Evolutionary conservation across 2,888 invertebrate species (phyloP), one percentile per base, ranked within the genome.

Genomic region (Taenaris catops): DNA sequence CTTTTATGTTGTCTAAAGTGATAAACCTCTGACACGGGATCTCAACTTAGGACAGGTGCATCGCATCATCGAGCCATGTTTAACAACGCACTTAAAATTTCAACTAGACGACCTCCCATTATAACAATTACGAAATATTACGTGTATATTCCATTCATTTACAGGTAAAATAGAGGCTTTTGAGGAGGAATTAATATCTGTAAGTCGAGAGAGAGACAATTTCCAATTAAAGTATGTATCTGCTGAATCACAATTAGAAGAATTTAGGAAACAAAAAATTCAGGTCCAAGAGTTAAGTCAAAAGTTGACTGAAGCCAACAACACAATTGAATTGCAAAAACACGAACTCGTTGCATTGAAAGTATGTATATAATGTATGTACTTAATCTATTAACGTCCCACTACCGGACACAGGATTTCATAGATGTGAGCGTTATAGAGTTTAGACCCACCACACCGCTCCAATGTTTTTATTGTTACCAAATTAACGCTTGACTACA

Each of bases 251-350:
- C 89, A 58, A 59, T 76, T 66, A 57, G 88, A 58, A 71, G 93
- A 83, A 57, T 88, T 51, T 60, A 89, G 62, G 67, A 91, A 69
- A 46, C 86, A 91, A 46, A 88, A 87, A 46, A 81, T 80, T 43
- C 79, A 87, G 46, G 67, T 89, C 16, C 88, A 89, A 25, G 88
- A 88, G 25, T 49, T 88, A 6, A 87, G 78, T 38, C 73, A 76
- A 28, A 80, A 89, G 46, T 44, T 84, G 19, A 24, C 49, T 4
- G 79, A 79, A 11, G 71, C 83, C 3, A 70, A 65, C 26, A 81
- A 79, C 26, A 88, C 68, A n/a, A 65, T 78, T 44, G 78, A 81
- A 44, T 49, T 81, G 34, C 79, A 83, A 44, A 89, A 56, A 55
- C 72, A 86, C 54, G 84, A 86, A 62, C 63, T 80, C 46, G 49